Evolutionary conservation across 2,113 vertebrate species (phyloP).

Genomic region (Salvator merianae): DNA sequence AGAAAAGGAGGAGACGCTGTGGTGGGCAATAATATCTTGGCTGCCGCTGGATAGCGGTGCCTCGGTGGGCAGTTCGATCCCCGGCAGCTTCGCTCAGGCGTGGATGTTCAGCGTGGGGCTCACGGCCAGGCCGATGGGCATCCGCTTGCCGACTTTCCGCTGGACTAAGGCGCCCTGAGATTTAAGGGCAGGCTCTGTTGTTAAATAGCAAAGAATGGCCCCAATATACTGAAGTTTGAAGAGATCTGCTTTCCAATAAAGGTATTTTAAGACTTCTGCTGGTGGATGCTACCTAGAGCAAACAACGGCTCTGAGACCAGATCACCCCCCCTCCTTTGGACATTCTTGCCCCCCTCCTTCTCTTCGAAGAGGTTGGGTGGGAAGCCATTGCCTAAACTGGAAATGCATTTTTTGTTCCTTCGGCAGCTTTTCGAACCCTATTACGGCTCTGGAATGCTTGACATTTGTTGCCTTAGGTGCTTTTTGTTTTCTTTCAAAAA

Average conservation of each 20-base stretch:
- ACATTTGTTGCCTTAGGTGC: not conserved
- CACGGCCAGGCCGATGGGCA: not conserved
- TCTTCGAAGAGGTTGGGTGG: not conserved
- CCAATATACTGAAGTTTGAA: too few relatives aligned
- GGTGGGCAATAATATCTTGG: not conserved
- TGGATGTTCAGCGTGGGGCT: too few relatives aligned
- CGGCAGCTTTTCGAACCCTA: not conserved
- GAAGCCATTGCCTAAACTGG: not conserved
- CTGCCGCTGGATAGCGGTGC: too few relatives aligned
- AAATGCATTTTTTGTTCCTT: too few relatives aligned
- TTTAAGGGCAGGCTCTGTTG: not conserved
- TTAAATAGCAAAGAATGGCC: not conserved
- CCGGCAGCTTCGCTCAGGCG: too few relatives aligned
- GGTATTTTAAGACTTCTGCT: not conserved
- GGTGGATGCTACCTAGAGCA: not conserved
- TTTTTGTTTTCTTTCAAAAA: not conserved
- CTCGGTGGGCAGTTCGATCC: too few relatives aligned
- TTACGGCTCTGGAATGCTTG: not conserved
- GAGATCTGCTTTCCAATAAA: not conserved
- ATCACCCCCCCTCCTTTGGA: not conserved
- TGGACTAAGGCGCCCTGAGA: not conserved
- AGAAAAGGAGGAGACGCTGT: not conserved
- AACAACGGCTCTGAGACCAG: not conserved
- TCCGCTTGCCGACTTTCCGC: not conserved
- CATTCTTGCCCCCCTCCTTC: too few relatives aligned